These are phyloP conservation scores for Cyprinodon brontotheroides DNA, from an alignment of 2,113 vertebrate species.

Conservation along the genomic window DNA sequence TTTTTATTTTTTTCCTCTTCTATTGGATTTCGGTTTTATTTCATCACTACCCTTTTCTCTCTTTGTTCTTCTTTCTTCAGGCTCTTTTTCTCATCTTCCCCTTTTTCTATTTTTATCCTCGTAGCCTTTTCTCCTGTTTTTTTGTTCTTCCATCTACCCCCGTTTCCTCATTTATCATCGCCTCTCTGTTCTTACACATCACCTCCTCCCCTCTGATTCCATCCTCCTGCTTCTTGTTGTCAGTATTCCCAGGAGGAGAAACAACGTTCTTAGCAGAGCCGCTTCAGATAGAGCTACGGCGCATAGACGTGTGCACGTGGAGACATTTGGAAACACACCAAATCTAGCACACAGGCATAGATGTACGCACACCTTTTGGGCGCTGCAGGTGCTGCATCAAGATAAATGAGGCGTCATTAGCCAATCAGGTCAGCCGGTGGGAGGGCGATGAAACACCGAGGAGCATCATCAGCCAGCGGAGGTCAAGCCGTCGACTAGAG, in stretches of 20 bases:
- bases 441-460: slow-evolving; percentile 60
- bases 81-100: slow-evolving; percentile 1
- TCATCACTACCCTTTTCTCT: slow-evolving; percentile 5
- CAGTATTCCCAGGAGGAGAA: slow-evolving; percentile 62
- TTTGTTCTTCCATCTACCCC: slow-evolving; percentile 18
- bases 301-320: not conserved
- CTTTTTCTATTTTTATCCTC: not conserved
- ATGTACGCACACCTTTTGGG: slow-evolving; percentile 32
- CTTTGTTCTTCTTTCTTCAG: not conserved
- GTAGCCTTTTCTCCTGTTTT: not conserved
- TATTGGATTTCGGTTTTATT: not conserved
- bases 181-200: slow-evolving; percentile 24
- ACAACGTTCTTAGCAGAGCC: slow-evolving; percentile 46
- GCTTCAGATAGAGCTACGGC: slow-evolving; percentile 49
- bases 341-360: slow-evolving; percentile 5
- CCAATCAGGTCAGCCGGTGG: slow-evolving; percentile 72
- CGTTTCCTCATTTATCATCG: slow-evolving; percentile 30
- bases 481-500: slow-evolving; percentile 26
- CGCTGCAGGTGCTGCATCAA: slow-evolving; percentile 75
- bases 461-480: slow-evolving; percentile 54
- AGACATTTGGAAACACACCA: slow-evolving; percentile 8
- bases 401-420: slow-evolving; percentile 80
- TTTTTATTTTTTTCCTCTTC: not conserved
- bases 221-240: slow-evolving; percentile 24
- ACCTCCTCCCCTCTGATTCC: slow-evolving; percentile 35